Evolutionary conservation across 1,140 invertebrate species (phyloP).

Genomic region (Oryzaephilus surinamensis): DNA sequence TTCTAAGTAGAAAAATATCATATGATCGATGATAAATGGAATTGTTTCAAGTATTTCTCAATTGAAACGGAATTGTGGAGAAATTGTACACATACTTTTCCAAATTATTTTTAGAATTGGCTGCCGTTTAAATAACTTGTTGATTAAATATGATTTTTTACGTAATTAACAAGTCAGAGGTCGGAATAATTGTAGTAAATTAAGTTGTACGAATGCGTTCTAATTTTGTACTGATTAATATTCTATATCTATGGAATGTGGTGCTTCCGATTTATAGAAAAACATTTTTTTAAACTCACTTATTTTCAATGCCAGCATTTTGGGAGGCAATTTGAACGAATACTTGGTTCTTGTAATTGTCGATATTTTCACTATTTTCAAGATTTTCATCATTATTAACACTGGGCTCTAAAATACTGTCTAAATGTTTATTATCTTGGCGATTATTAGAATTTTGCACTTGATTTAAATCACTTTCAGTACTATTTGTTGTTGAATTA

Average conservation of each 20-base stretch:
- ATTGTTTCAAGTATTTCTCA: too few species aligned
- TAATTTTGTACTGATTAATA: background rate
- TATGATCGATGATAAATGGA: too few species aligned
- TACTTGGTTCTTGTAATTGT: slow-evolving; percentile 29
- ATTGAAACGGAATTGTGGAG: too few species aligned
- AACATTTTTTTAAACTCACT: slow-evolving; percentile 35
- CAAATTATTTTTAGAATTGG: too few species aligned
- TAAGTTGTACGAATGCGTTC: background rate
- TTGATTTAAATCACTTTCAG: too few species aligned
- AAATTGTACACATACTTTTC: too few species aligned
- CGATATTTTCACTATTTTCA: slow-evolving; percentile 6
- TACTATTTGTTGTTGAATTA: too few species aligned
- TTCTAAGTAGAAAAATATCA: too few species aligned
- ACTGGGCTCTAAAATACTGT: slow-evolving; percentile 13
- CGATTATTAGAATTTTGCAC: too few species aligned
- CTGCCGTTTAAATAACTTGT: background rate
- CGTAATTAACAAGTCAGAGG: background rate
- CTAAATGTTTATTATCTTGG: too few species aligned
- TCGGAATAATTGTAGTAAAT: slow-evolving; percentile 1
- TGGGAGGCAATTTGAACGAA: slow-evolving; percentile 41
- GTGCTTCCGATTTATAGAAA: background rate
- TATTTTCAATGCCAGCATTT: slow-evolving; percentile 44
- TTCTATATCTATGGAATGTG: too few species aligned
- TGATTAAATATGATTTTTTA: slow-evolving; percentile 2
- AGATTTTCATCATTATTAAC: slow-evolving; percentile 17